Evolutionary conservation across 2,797 vertebrate genomes (phyloP).

Genomic region (Trematomus bernacchii): DNA sequence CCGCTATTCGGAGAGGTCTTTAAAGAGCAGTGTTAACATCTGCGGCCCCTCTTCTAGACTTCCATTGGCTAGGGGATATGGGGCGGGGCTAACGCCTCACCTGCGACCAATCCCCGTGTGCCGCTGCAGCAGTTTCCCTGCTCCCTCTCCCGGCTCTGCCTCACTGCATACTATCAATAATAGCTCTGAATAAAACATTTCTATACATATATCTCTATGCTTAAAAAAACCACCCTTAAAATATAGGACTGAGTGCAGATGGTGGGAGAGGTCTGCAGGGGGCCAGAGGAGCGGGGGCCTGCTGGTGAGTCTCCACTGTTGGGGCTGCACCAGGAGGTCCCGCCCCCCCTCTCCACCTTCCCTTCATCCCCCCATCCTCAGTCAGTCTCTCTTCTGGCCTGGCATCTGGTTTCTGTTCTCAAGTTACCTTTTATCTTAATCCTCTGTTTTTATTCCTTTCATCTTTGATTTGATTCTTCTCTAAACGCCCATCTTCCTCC

Average conservation of each 20-base stretch:
- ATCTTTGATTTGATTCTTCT: conserved; percentile 69
- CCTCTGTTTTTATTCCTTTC: conserved; percentile 69
- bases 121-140: conserved; percentile 70
- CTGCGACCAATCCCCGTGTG: conserved; percentile 27
- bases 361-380: conserved; percentile 80
- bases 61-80: conserved; percentile 54
- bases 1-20: conserved; percentile 76
- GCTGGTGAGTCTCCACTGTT: conserved; percentile 43
- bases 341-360: conserved; percentile 36
- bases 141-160: conserved; percentile 76
- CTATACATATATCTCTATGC: conserved; percentile 89
- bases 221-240: conserved; percentile 85
- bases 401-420: conserved; percentile 86
- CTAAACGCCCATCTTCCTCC: conserved; percentile 61
- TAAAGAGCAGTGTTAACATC: conserved; percentile 87
- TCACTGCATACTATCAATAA: conserved; percentile 88
- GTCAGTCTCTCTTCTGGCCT: conserved; percentile 90
- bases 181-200: conserved; percentile 91
- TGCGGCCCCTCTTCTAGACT: conserved; percentile 79
- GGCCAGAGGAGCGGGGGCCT: conserved; percentile 31
- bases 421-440: conserved; percentile 63
- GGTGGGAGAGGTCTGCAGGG: conserved; percentile 69
- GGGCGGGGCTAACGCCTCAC: conserved; percentile 35
- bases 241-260: conserved; percentile 85
- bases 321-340: conserved; percentile 56